Evolutionary conservation across 2,888 invertebrate genomes (phyloP).

Genomic region (Crematogaster levior): DNA sequence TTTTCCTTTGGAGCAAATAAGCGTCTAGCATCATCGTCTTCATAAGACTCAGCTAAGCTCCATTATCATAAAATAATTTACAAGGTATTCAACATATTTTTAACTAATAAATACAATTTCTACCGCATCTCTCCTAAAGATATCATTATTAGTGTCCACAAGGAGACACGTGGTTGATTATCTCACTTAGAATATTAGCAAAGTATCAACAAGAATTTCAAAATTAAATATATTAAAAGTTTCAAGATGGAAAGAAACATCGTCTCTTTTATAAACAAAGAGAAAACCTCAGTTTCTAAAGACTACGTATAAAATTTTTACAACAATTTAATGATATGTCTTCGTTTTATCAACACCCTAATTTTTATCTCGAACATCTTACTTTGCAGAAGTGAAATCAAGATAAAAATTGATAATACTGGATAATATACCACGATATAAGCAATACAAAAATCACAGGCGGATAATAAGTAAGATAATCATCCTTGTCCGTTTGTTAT

Average conservation of each 20-base stretch:
- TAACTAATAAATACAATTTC: slow-evolving; percentile 78
- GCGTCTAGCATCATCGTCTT: slow-evolving; percentile 83
- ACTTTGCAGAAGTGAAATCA: background rate
- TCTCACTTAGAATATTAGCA: slow-evolving; percentile 57
- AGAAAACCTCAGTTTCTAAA: slow-evolving; percentile 13
- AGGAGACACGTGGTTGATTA: slow-evolving; percentile 64
- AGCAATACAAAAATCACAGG: slow-evolving; percentile 24
- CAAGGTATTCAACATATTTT: slow-evolving; percentile 72
- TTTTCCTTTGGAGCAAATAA: slow-evolving; percentile 80
- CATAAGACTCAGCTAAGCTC: slow-evolving; percentile 79
- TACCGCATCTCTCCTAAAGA: slow-evolving; percentile 73
- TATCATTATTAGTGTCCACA: slow-evolving; percentile 54
- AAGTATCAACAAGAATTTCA: background rate
- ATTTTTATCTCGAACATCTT: background rate
- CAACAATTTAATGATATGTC: slow-evolving; percentile 32
- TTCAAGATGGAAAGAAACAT: background rate
- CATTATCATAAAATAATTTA: slow-evolving; percentile 73
- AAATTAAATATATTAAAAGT: slow-evolving; percentile 13
- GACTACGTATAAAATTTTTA: background rate
- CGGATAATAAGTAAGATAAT: slow-evolving; percentile 67
- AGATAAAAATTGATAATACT: background rate
- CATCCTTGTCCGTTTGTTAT: slow-evolving; percentile 50
- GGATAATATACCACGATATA: background rate
- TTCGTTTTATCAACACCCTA: background rate
- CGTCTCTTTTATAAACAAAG: background rate